Percentiles rank a stretch among this genome's conserved stretches.
Conservation (phyloP, 2,113 vertebrate species). For the Gobio gobio region DNA sequence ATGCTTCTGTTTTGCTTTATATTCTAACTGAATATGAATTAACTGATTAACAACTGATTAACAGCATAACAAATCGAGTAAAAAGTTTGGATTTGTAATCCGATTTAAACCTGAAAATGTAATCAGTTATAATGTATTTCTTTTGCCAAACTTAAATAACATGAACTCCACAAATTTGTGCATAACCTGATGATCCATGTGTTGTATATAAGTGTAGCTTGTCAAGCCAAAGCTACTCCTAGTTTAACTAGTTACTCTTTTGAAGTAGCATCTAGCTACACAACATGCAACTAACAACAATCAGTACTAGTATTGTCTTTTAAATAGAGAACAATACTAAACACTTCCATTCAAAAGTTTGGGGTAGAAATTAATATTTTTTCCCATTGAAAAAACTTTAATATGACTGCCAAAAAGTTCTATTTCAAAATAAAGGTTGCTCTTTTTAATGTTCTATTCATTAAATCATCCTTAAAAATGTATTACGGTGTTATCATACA, state of each 20-base stretch:
- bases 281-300: neutral
- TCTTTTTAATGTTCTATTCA: too few species aligned
- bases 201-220: too few species aligned
- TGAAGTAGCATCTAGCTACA: neutral
- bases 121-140: neutral
- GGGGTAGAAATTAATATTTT: neutral
- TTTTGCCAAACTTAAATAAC: neutral
- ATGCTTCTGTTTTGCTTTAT: neutral
- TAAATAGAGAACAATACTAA: neutral
- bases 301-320: neutral
- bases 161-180: neutral
- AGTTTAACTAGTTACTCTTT: neutral
- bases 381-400: too few species aligned
- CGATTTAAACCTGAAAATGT: neutral
- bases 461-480: neutral
- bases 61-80: neutral
- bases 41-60: neutral
- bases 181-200: too few species aligned
- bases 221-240: neutral
- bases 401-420: too few species aligned
- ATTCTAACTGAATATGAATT: neutral
- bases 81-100: neutral
- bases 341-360: neutral
- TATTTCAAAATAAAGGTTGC: too few species aligned
- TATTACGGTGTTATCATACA: neutral